Conservation (phyloP, 2,888 invertebrate genomes). For the Nephrotoma appendiculata region DNA sequence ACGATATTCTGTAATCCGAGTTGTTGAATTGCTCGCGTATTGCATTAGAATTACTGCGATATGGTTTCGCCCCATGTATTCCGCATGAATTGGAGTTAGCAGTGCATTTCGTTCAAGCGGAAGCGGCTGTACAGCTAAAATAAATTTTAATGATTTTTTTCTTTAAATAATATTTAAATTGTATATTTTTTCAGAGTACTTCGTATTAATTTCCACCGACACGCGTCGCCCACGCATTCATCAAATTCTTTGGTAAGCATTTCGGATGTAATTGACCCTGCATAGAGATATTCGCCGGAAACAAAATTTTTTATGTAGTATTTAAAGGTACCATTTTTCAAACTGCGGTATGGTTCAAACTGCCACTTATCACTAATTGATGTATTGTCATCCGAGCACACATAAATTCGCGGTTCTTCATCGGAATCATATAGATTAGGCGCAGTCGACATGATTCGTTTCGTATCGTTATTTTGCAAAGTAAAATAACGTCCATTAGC, state of each 20-base stretch:
- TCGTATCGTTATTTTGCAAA: background rate
- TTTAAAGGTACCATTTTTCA: background rate
- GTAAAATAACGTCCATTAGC: background rate
- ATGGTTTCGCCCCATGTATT: background rate
- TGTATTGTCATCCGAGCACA: background rate
- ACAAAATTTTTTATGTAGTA: background rate
- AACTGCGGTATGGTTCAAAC: background rate
- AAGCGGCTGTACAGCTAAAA: background rate
- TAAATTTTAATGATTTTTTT: background rate
- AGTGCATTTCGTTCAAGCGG: background rate
- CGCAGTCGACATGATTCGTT: background rate
- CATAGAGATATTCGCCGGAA: background rate
- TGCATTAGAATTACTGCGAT: background rate
- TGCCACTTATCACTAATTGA: background rate
- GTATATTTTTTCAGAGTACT: background rate
- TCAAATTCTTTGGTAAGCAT: background rate
- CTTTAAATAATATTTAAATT: background rate
- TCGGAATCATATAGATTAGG: background rate
- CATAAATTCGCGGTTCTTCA: background rate
- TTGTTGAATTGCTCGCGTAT: background rate
- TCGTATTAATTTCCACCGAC: background rate
- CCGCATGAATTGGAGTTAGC: background rate
- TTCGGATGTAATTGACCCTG: background rate
- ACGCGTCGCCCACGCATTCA: background rate
- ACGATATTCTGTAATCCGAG: background rate